Evolutionary conservation across 2,888 invertebrate genomes (phyloP).

Genomic region (Drosophila maculinotata): DNA sequence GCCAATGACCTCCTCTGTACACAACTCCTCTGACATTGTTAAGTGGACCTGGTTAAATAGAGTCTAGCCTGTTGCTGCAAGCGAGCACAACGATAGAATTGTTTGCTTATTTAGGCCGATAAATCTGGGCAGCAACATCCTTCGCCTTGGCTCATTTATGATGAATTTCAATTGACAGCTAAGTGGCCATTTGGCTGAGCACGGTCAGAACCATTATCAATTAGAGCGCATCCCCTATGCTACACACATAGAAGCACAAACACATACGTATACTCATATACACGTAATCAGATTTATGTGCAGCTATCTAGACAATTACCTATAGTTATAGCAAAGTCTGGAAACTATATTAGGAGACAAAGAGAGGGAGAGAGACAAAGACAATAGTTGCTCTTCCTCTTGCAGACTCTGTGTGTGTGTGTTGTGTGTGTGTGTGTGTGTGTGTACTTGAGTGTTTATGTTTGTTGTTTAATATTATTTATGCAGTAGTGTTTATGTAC

Average conservation of each 20-base stretch:
- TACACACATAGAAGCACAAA: slow-evolving; percentile 10
- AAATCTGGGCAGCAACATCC: slow-evolving; percentile 50
- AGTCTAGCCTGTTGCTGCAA: slow-evolving; percentile 44
- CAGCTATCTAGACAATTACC: slow-evolving; percentile 72
- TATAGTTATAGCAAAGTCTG: slow-evolving; percentile 34
- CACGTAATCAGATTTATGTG: slow-evolving; percentile 67
- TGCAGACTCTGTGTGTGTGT: slow-evolving; percentile 15
- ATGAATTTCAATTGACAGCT: slow-evolving; percentile 66
- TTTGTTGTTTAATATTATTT: slow-evolving; percentile 74
- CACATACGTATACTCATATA: slow-evolving; percentile 3
- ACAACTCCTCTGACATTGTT: slow-evolving; percentile 65
- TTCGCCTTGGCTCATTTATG: slow-evolving; percentile 50
- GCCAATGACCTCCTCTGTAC: slow-evolving; percentile 48
- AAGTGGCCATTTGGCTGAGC: slow-evolving; percentile 44
- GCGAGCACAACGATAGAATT: slow-evolving; percentile 49
- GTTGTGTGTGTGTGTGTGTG: slow-evolving; percentile 14
- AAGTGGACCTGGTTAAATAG: slow-evolving; percentile 22
- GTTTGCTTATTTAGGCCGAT: slow-evolving; percentile 55
- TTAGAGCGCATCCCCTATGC: slow-evolving; percentile 57
- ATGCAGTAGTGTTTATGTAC: slow-evolving; percentile 58
- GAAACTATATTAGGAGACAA: slow-evolving; percentile 30
- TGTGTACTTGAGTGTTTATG: slow-evolving; percentile 15
- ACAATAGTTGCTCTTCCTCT: slow-evolving; percentile 5
- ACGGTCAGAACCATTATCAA: slow-evolving; percentile 61
- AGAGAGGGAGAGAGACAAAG: background rate